phyloP scores from a whole-genome alignment of 2,797 vertebrate genomes.

The Bryconaethiops microstoma region DNA sequence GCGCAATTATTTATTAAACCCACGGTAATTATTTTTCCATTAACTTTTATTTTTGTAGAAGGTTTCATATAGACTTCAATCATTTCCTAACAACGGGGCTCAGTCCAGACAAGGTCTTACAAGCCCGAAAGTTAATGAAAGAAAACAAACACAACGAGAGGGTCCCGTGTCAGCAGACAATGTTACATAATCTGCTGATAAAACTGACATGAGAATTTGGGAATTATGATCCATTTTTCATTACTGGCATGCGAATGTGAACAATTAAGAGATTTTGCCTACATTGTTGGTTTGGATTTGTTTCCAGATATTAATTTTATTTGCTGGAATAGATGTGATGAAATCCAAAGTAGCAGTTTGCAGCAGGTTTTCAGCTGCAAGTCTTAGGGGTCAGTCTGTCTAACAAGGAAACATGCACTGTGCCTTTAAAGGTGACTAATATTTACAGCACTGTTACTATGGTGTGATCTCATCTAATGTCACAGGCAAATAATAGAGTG shows the following conservation, averaged over 20 bases:
- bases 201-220: slow-evolving; percentile 15
- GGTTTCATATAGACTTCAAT: slow-evolving; percentile 44
- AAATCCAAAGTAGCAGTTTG: background rate
- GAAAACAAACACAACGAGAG: slow-evolving; percentile 54
- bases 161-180: slow-evolving; percentile 21
- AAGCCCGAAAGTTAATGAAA: slow-evolving; percentile 54
- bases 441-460: slow-evolving; percentile 18
- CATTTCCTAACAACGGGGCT: slow-evolving; percentile 31
- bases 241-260: slow-evolving; percentile 19
- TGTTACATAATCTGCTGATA: slow-evolving; percentile 34
- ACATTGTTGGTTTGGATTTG: slow-evolving; percentile 13
- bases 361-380: background rate
- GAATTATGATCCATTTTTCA: background rate
- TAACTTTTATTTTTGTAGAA: slow-evolving; percentile 54
- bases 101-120: slow-evolving; percentile 39
- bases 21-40: slow-evolving; percentile 57
- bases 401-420: slow-evolving; percentile 32
- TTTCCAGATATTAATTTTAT: slow-evolving; percentile 8
- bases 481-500: slow-evolving; percentile 11
- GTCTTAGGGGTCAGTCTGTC: background rate
- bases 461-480: slow-evolving; percentile 30
- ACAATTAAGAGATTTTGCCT: slow-evolving; percentile 16
- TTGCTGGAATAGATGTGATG: background rate
- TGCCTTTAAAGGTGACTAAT: background rate
- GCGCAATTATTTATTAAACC: slow-evolving; percentile 53